A percentile compares a stretch with the other conserved stretches of the same genome.
Evolutionary conservation across 2,888 invertebrate genomes (phyloP).

Genomic region (Yponomeuta sedellus): DNA sequence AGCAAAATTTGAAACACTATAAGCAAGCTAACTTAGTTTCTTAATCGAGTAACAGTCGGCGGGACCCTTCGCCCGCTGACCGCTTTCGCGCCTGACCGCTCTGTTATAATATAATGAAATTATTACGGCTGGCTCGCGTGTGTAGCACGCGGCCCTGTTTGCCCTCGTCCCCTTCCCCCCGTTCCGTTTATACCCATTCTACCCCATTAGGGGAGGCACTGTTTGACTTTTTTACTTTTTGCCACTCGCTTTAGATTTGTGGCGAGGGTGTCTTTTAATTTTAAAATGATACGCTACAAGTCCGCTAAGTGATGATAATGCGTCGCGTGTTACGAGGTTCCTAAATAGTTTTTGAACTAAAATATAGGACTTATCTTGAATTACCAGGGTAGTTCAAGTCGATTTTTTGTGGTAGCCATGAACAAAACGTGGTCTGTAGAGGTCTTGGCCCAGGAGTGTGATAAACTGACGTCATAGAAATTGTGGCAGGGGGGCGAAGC

Average conservation of each 20-base stretch:
- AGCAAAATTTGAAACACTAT: no score
- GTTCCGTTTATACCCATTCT: constrained; percentile 29
- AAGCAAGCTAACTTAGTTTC: no score
- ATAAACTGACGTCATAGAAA: no score
- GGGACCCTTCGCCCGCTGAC: neutral
- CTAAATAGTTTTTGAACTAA: no score
- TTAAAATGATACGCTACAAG: neutral
- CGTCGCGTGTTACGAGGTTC: no score
- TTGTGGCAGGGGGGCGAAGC: no score
- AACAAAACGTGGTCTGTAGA: no score
- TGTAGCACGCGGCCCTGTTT: constrained; percentile 33
- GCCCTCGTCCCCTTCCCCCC: constrained; percentile 31
- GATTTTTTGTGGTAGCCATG: no score
- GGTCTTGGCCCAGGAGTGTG: no score
- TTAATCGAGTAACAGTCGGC: neutral
- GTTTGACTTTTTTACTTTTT: constrained; percentile 68
- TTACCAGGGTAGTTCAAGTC: no score
- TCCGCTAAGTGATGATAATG: neutral
- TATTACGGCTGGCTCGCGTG: constrained; percentile 41
- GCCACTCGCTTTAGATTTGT: neutral
- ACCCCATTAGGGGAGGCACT: constrained; percentile 35
- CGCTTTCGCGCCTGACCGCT: constrained; percentile 19
- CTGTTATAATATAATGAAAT: constrained; percentile 26
- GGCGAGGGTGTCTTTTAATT: neutral
- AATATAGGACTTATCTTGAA: no score